These are phyloP conservation scores for Fistularia tabacaria DNA, from an alignment of 2,797 vertebrate genomes.

Conservation along the genomic window DNA sequence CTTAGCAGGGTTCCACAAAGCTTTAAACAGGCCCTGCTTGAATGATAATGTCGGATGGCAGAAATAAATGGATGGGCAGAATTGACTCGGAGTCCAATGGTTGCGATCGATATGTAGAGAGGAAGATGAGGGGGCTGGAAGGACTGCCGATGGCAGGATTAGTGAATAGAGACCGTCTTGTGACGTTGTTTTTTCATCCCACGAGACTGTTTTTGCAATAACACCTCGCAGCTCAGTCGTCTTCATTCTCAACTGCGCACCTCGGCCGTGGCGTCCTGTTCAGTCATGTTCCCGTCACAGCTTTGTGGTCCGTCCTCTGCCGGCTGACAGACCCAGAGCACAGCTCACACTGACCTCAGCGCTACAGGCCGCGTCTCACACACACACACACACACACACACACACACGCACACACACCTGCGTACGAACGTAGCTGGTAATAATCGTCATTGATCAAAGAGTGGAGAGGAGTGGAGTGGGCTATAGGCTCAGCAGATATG, in stretches of 20 bases:
- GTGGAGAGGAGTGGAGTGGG: conserved; percentile 10
- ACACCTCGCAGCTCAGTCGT: no score
- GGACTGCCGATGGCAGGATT: neutral
- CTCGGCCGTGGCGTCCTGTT: no score
- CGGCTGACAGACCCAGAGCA: no score
- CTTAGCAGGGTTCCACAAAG: conserved; percentile 37
- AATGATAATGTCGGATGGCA: conserved; percentile 49
- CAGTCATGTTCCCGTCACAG: no score
- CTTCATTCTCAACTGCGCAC: no score
- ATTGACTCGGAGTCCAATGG: conserved; percentile 32
- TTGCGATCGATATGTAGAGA: conserved; percentile 38
- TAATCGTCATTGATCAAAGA: conserved; percentile 15
- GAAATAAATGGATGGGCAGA: conserved; percentile 27
- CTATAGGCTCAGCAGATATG: conserved; percentile 4
- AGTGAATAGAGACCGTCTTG: neutral
- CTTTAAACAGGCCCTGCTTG: conserved; percentile 16
- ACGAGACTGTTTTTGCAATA: no score
- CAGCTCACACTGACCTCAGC: no score
- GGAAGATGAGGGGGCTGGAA: conserved; percentile 13
- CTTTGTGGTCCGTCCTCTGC: no score
- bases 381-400: no score
- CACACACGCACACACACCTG: no score
- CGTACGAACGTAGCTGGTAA: neutral
- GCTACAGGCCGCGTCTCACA: no score
- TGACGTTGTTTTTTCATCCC: no score